Evolutionary conservation across 2,888 invertebrate species (phyloP), one percentile per base, ranked within the genome.

Genomic region (Tinea pellionella): DNA sequence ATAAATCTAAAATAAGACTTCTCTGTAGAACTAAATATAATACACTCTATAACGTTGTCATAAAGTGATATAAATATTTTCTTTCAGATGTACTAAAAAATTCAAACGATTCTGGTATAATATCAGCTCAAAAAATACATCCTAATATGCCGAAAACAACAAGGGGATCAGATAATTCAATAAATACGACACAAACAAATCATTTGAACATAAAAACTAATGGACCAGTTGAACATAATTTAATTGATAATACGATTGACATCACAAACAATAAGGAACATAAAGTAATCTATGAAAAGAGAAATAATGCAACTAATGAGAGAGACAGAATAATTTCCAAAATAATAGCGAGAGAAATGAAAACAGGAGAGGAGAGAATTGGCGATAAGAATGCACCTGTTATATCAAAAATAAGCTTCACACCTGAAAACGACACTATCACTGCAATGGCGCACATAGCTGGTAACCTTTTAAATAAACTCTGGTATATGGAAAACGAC

Each of bases 381-480:
- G 86, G 86, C 11, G 79, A 81, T 61, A 65, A 64, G 57, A 66
- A 67, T 29, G 71, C 74, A 2, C 66, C 75, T 42, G 69, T 80
- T 1, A 74, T 77, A 61, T 85, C 86, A 15, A 86, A 83, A 60
- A 78, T 87, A 9, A 83, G 83, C 3, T 87, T 85, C 61, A 80
- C 79, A n/a, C 73, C 78, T 15, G 82, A 83, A 70, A 87, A 85
- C 63, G 84, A 85, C 59, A 85, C 86, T 2, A 64, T 83, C 15
- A 80, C 78, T 57, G 84, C 86, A 24, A 81, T 86, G 78, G 77
- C 84, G 0, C 83, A 77, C 29, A 86, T 87, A 62, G 86, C 86
- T 64, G 86, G 86, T 0, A 83, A 84, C 67, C 64, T 87, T 42
- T 64, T 87, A n/a, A 84, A 80, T 63, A 80, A 80, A 65, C 64